Evolutionary conservation across 2,888 invertebrate genomes (phyloP).

Genomic region (Drosophila mettleri): DNA sequence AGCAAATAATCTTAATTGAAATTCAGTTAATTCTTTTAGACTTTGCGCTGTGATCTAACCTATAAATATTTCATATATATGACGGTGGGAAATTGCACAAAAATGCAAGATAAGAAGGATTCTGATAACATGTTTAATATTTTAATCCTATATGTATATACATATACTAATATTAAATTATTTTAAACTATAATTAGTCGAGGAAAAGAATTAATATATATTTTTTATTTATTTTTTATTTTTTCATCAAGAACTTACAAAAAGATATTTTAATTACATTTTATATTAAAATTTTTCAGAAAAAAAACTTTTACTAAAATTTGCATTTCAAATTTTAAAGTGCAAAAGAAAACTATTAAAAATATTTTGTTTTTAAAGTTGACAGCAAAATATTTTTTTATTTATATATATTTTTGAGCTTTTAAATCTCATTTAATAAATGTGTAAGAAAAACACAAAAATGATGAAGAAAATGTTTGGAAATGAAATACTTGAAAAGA

Average conservation of each 20-base stretch:
- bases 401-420: background rate
- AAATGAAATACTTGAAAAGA: background rate
- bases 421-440: background rate
- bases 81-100: background rate
- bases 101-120: background rate
- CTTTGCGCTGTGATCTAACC: constrained; percentile 3
- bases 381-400: background rate
- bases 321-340: no score
- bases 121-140: background rate
- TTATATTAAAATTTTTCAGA: no score
- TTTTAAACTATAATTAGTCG: background rate
- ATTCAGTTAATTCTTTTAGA: constrained; percentile 2
- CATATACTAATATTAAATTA: background rate
- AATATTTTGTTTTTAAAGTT: background rate
- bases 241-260: background rate
- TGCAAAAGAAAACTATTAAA: no score
- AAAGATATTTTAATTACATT: no score
- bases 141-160: no score
- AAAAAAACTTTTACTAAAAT: no score
- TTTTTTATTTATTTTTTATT: background rate
- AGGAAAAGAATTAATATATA: background rate
- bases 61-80: constrained; percentile 4
- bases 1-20: constrained; percentile 24
- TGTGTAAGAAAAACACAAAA: background rate
- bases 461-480: background rate